phyloP scores from a whole-genome alignment of 2,888 invertebrate species.

The Idaea dimidiata region DNA sequence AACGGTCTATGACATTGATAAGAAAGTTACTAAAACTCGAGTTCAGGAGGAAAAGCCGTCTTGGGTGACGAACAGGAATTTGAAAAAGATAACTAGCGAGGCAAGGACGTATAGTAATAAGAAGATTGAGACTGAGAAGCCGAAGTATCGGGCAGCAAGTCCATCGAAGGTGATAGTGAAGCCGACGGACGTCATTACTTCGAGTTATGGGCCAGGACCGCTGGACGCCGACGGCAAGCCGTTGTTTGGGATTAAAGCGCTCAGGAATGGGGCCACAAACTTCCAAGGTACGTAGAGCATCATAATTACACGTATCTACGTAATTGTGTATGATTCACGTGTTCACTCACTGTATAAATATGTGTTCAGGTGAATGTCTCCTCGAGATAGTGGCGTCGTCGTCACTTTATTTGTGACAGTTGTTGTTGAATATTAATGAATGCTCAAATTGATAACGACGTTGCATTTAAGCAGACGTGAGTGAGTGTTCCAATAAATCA shows the following conservation, averaged over 20 bases:
- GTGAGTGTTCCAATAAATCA: too few relatives aligned
- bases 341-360: conserved; percentile 32
- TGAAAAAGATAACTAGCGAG: conserved; percentile 77
- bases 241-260: conserved; percentile 88
- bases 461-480: neutral
- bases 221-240: conserved; percentile 90
- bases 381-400: conserved; percentile 10
- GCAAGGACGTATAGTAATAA: conserved; percentile 59
- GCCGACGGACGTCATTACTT: conserved; percentile 85
- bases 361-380: conserved; percentile 33
- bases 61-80: conserved; percentile 82
- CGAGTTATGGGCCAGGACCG: conserved; percentile 91
- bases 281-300: conserved; percentile 80
- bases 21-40: conserved; percentile 57
- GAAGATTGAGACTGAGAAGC: conserved; percentile 64
- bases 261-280: conserved; percentile 82
- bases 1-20: conserved; percentile 52
- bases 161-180: conserved; percentile 64
- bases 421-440: conserved; percentile 6
- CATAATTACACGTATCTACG: conserved; percentile 14
- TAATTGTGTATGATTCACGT: conserved; percentile 27
- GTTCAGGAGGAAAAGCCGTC: conserved; percentile 80
- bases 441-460: neutral
- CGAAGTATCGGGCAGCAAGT: conserved; percentile 61
- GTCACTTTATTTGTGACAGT: conserved; percentile 3